Conservation (phyloP, 1,140 invertebrate species). For the Pseudomyrmex concolor region DNA sequence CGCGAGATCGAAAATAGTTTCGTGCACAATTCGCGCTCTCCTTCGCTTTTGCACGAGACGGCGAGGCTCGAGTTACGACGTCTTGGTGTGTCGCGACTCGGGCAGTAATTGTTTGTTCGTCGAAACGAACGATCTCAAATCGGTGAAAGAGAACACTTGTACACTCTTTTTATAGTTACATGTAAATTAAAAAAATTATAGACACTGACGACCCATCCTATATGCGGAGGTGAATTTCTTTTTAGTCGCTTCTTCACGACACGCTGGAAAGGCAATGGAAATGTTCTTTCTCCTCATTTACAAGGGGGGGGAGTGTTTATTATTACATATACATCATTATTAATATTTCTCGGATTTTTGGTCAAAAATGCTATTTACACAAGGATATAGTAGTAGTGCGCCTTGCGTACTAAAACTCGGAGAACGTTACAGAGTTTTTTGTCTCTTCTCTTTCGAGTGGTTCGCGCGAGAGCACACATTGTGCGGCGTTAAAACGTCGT, state of each 20-base stretch:
- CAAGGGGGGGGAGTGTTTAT: no score
- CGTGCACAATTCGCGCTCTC: slow-evolving; percentile 72
- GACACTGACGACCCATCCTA: no score
- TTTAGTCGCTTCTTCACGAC: no score
- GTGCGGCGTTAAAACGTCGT: slow-evolving; percentile 39
- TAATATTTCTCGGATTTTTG: background rate
- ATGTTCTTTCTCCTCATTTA: no score
- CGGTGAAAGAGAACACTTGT: no score
- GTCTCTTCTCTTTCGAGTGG: slow-evolving; percentile 14
- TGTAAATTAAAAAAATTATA: no score
- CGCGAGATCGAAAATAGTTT: slow-evolving; percentile 80
- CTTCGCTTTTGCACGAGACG: slow-evolving; percentile 19
- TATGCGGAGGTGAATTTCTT: no score
- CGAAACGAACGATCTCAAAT: background rate
- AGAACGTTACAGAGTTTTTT: slow-evolving; percentile 47
- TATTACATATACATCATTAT: no score
- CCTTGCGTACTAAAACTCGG: slow-evolving; percentile 6
- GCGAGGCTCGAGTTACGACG: background rate
- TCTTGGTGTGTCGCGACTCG: background rate
- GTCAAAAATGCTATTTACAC: background rate
- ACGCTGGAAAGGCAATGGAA: no score
- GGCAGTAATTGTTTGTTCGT: background rate
- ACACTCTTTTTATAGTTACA: no score
- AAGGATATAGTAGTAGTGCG: background rate
- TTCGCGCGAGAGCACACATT: slow-evolving; percentile 31